phyloP scores from a whole-genome alignment of 2,888 invertebrate genomes.

The Molanna angustata region DNA sequence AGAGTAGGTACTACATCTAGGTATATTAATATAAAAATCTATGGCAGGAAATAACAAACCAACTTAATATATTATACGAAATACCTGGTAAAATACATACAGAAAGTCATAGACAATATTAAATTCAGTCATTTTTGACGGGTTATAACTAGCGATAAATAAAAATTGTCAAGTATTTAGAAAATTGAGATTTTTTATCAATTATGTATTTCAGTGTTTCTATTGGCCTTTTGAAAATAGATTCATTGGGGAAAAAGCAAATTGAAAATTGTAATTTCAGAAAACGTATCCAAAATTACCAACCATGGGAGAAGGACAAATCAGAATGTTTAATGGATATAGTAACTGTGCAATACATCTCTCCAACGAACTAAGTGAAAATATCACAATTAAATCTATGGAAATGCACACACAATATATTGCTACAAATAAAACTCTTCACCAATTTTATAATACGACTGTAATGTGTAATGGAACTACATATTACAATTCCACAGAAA shows the following conservation, averaged over 20 bases:
- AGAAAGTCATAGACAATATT: no score
- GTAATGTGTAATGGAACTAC: conserved; percentile 34
- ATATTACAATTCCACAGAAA: conserved; percentile 39
- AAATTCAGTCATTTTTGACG: no score
- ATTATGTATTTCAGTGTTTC: no score
- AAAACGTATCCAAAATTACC: conserved; percentile 59
- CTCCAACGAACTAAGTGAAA: conserved; percentile 47
- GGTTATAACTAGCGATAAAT: no score
- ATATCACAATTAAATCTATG: conserved; percentile 41
- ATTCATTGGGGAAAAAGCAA: not conserved
- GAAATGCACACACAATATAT: conserved; percentile 36
- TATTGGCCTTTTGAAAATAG: no score
- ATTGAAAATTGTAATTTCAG: conserved; percentile 42
- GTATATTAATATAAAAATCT: no score
- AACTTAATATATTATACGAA: no score
- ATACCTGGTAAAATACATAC: no score
- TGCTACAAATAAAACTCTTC: conserved; percentile 10
- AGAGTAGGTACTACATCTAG: no score
- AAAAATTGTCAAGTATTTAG: no score
- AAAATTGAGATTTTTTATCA: no score
- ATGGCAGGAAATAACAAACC: no score
- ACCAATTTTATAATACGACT: conserved; percentile 27
- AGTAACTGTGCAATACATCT: conserved; percentile 49
- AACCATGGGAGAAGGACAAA: conserved; percentile 51
- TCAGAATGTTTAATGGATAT: conserved; percentile 60